A percentile compares a stretch with the other conserved stretches of the same genome.
These are phyloP conservation scores for Dysmachus trigonus DNA, from an alignment of 2,888 invertebrate species.

Conservation along the genomic window DNA sequence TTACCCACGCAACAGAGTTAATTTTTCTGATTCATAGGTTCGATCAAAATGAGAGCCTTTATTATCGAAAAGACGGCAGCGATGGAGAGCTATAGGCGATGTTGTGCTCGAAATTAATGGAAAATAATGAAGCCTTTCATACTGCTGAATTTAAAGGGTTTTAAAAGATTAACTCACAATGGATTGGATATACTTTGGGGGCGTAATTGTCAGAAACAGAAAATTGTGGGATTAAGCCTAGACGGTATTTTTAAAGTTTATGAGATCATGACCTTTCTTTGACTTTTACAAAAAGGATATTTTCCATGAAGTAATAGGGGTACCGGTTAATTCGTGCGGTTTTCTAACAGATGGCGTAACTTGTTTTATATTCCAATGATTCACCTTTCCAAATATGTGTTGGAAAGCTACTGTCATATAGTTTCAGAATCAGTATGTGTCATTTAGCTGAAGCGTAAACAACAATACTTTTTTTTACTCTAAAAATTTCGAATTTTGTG, in stretches of 20 bases:
- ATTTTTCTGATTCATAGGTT: neutral
- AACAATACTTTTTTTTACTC: too few species aligned
- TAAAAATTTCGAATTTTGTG: too few species aligned
- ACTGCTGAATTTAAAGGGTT: neutral
- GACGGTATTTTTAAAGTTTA: neutral
- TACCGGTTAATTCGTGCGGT: too few species aligned
- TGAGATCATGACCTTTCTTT: neutral
- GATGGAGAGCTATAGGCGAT: neutral
- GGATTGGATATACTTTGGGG: neutral
- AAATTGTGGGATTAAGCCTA: neutral
- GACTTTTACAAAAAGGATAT: neutral
- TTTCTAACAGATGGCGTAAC: too few species aligned
- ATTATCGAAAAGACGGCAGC: neutral
- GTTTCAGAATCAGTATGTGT: too few species aligned
- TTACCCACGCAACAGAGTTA: neutral
- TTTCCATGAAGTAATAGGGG: too few species aligned
- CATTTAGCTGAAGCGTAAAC: too few species aligned
- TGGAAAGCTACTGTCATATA: too few species aligned
- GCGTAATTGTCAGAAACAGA: neutral
- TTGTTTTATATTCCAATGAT: too few species aligned
- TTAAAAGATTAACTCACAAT: neutral
- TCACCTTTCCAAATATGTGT: too few species aligned
- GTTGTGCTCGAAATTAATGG: neutral
- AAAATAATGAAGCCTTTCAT: neutral
- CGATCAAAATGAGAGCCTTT: neutral